A percentile compares a stretch with the other conserved stretches of the same genome.
phyloP scores from a whole-genome alignment of 2,113 vertebrate genomes.

The Polypterus bichir region DNA sequence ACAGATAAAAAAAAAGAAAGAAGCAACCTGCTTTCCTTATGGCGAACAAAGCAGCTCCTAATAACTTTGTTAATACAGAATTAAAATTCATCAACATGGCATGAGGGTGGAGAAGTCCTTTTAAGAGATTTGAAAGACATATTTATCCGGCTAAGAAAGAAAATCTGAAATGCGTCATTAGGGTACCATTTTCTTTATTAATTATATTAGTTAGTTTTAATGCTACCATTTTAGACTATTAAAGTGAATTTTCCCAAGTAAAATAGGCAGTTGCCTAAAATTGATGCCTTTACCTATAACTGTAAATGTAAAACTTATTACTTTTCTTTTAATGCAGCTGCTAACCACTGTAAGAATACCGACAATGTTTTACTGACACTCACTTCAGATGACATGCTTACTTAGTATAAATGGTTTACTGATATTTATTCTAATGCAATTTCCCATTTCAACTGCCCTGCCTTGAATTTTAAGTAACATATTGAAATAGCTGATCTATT shows the following conservation, averaged over 20 bases:
- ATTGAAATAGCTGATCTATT: too few relatives aligned
- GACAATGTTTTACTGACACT: not conserved
- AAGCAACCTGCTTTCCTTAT: conserved; percentile 44
- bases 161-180: conserved; percentile 6
- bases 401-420: conserved; percentile 1
- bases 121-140: conserved; percentile 5
- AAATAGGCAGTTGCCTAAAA: too few relatives aligned
- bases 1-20: conserved; percentile 22
- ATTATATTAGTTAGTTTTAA: too few relatives aligned
- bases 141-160: conserved; percentile 1
- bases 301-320: too few relatives aligned
- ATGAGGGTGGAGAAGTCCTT: not conserved
- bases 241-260: too few relatives aligned
- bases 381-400: conserved; percentile 1
- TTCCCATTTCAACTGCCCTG: not conserved
- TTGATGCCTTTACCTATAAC: too few relatives aligned
- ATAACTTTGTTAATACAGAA: conserved; percentile 31
- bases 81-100: conserved; percentile 13
- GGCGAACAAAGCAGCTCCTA: conserved; percentile 61
- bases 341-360: too few relatives aligned
- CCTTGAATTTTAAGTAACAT: not conserved
- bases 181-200: too few relatives aligned
- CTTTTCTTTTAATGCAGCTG: too few relatives aligned
- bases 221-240: too few relatives aligned
- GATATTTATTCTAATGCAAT: conserved; percentile 5